Percentiles rank a stretch among this genome's conserved stretches.
phyloP scores from a whole-genome alignment of 2,797 vertebrate species.

The Kryptopterus vitreolus region DNA sequence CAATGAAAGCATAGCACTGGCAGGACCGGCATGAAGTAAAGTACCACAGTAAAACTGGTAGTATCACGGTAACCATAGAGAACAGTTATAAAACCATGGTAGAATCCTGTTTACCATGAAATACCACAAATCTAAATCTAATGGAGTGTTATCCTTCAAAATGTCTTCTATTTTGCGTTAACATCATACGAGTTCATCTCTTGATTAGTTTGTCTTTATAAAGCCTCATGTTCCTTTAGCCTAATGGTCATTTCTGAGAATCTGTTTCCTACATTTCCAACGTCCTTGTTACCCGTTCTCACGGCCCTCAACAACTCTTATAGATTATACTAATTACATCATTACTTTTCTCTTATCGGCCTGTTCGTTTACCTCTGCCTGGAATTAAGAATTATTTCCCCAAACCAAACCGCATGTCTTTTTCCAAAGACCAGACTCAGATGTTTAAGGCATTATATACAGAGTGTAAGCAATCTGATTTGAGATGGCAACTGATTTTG shows the following conservation, averaged over 20 bases:
- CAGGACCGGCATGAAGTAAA: no score
- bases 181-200: not conserved
- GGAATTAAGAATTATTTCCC: slow-evolving; percentile 2
- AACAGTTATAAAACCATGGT: not conserved
- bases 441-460: not conserved
- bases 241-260: not conserved
- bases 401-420: not conserved
- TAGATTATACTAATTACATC: not conserved
- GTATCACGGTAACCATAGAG: not conserved
- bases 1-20: not conserved
- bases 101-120: not conserved
- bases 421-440: not conserved
- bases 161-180: not conserved
- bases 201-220: not conserved
- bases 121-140: no score
- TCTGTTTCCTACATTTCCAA: not conserved
- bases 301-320: not conserved
- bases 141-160: no score
- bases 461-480: no score
- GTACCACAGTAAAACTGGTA: not conserved
- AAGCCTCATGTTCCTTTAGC: not conserved
- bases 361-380: not conserved
- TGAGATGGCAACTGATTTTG: no score
- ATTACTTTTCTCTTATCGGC: not conserved
- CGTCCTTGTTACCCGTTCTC: not conserved